A percentile compares a stretch with the other conserved stretches of the same genome.
Evolutionary conservation across 1,140 invertebrate species (phyloP).

Genomic region (Heliconius nattereri): DNA sequence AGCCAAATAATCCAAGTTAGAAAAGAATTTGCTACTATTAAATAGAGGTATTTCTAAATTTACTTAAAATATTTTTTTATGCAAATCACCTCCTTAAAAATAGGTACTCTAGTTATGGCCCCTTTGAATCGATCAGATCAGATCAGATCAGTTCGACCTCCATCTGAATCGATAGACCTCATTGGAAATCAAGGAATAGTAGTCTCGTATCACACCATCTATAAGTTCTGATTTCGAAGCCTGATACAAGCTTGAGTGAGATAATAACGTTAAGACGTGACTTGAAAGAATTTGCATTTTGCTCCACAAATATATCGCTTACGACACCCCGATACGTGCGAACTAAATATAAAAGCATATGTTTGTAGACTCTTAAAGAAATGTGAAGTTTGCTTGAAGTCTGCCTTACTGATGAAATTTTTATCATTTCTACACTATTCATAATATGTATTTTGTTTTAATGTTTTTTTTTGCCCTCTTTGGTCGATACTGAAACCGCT

Average conservation of each 20-base stretch:
- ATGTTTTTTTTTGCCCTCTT: not conserved
- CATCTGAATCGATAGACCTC: not conserved
- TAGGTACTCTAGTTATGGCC: no score
- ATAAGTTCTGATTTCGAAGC: constrained; percentile 43
- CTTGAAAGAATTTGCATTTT: constrained; percentile 51
- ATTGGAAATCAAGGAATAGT: not conserved
- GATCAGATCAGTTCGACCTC: no score
- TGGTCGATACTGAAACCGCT: not conserved
- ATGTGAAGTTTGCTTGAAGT: constrained; percentile 43
- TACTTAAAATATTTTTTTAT: no score
- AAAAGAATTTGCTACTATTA: no score
- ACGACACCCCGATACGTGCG: constrained; percentile 12
- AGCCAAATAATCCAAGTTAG: no score
- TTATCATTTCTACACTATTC: constrained; percentile 22
- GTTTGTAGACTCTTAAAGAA: constrained; percentile 49
- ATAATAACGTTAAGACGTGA: constrained; percentile 36
- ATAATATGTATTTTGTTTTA: constrained; percentile 10
- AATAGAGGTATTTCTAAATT: no score
- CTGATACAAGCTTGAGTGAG: constrained; percentile 47
- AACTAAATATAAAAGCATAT: constrained; percentile 15
- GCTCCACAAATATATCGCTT: constrained; percentile 52
- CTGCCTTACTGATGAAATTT: constrained; percentile 79
- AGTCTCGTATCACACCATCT: not conserved
- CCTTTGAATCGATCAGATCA: no score
- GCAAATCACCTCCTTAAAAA: no score